Base-by-base conservation (phyloP, 1,140 invertebrate genomes). In the Euglossa dilemma region DNA sequence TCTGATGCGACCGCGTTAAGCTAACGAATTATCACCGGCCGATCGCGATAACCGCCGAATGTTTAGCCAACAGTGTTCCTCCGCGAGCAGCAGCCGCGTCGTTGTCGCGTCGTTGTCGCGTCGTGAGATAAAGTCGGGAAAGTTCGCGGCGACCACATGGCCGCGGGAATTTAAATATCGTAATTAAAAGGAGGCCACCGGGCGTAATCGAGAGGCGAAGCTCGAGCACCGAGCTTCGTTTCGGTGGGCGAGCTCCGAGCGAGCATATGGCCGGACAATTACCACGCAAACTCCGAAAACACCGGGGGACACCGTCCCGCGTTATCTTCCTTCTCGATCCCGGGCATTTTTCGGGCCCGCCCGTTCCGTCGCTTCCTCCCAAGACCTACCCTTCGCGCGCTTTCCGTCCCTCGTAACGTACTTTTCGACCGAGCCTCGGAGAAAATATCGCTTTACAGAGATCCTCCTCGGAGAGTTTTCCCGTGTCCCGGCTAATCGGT, bases 41-140 rank as follows among this genome's bases (percentile, higher is more conserved):
- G 86, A 92, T 92, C 92, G 86, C 81, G 93, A 92, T 93, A 92
- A 76, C 86, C 73, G 85, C 81, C 83, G 84, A 93, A 91, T 93
- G 92, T 93, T 93, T 93, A 93, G 89, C 91, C 92, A 93, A 93
- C 91, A 92, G 88, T 91, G 90, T 90, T 90, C 88, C 88, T 86
- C 78, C 70, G 81, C 84, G 61, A 66, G 25, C 80, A 69, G 79
- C 57, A 74, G 76, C 70, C 59, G 57, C 57, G 23, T 74, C 66
- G 47, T n/a, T n/a, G n/a, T n/a, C n/a, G n/a, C n/a, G n/a, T n/a
- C n/a, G n/a, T n/a, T n/a, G n/a, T 2, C 71, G 72, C 76, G 52
- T 28, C 67, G 18, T 61, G 25, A n/a, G 67, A 78, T 78, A 75
- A 74, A 52, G 0, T 6, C 47, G 36, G 43, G 72, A 47, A 79